Percentiles rank a stretch among this genome's conserved stretches.
Evolutionary conservation across 1,140 invertebrate species (phyloP).

Genomic region (Idris sp.): DNA sequence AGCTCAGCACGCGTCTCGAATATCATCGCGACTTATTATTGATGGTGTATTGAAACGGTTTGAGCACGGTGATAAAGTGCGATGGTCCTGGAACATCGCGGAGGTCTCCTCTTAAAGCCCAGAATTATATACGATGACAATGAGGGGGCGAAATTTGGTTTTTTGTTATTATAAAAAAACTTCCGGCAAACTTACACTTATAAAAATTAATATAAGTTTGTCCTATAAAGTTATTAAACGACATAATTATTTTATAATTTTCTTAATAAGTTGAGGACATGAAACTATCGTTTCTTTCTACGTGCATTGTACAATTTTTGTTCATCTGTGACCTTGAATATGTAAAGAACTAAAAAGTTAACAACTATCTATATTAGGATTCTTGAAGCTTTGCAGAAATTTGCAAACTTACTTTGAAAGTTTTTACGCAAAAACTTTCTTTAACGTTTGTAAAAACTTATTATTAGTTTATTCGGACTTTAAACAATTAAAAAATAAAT

Average conservation of each 20-base stretch:
- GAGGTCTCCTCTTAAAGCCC: slow-evolving; percentile 77
- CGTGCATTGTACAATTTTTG: too few relatives aligned
- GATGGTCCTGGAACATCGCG: slow-evolving; percentile 69
- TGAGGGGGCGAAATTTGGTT: too few relatives aligned
- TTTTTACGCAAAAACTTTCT: slow-evolving; percentile 11
- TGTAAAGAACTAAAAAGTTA: slow-evolving; percentile 1
- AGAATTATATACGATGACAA: slow-evolving; percentile 74
- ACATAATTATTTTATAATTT: too few relatives aligned
- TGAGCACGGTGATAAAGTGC: slow-evolving; percentile 77
- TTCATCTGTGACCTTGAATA: slow-evolving; percentile 3
- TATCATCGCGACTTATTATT: slow-evolving; percentile 71
- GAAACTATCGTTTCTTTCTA: too few relatives aligned
- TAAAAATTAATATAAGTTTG: too few relatives aligned
- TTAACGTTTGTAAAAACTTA: background rate
- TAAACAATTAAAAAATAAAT: slow-evolving; percentile 1
- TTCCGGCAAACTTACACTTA: too few relatives aligned
- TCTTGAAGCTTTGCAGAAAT: slow-evolving; percentile 10
- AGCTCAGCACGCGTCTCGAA: slow-evolving; percentile 59
- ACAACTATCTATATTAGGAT: background rate
- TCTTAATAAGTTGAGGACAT: too few relatives aligned
- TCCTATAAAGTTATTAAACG: too few relatives aligned
- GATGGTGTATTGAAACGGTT: slow-evolving; percentile 78
- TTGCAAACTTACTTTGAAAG: slow-evolving; percentile 9
- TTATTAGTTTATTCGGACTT: slow-evolving; percentile 14
- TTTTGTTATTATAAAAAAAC: too few relatives aligned